Base-by-base conservation (phyloP, 2,888 invertebrate genomes). In the Exephanes ischioxanthus region DNA sequence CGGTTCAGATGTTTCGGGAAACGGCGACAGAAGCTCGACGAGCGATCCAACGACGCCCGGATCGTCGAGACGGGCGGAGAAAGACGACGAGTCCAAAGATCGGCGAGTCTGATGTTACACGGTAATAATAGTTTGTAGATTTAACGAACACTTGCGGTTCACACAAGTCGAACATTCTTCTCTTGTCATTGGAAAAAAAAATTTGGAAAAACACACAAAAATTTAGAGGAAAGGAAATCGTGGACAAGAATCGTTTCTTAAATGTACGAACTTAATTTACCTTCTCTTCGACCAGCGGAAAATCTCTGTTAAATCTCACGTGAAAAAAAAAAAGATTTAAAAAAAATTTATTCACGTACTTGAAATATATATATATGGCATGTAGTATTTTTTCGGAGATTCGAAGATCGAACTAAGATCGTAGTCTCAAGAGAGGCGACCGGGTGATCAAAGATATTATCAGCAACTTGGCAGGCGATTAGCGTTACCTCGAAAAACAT, bases 21-120 rank as follows among this genome's bases (percentile, higher is more conserved):
- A 66, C 7, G 71, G 53, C 16, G 70, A 48, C 14, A 70, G 63
- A 19, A 73, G 26, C 58, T 70, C 76, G 19, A 66, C 75, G 14
- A 76, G 63, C 26, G 53, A 45, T 45, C 55, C 41, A 55, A 37
- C 48, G 63, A 63, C 45, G 26, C 45, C 67, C 4, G 63, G 22
- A 63, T 16, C 63, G 16, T 11, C 51, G 70, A 37, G 26, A 53
- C 3, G 5, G 19, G 33, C 5, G 9, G 41, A 14, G 37, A 9
- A 30, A 45, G 26, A 37, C 30, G 45, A 30, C 16, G 22, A 22
- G 45, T 37, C 30, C n/a, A 33, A 37, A 71, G 26, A 55, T 53
- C 19, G 37, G 16, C 14, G 16, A 55, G 22, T 37, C 37, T 55
- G 19, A 67, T 51, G n/a, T 14, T 33, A 1, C 19, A 53, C 19